Base-by-base conservation (phyloP, 2,888 invertebrate genomes). In the Xestia rhomboidea region DNA sequence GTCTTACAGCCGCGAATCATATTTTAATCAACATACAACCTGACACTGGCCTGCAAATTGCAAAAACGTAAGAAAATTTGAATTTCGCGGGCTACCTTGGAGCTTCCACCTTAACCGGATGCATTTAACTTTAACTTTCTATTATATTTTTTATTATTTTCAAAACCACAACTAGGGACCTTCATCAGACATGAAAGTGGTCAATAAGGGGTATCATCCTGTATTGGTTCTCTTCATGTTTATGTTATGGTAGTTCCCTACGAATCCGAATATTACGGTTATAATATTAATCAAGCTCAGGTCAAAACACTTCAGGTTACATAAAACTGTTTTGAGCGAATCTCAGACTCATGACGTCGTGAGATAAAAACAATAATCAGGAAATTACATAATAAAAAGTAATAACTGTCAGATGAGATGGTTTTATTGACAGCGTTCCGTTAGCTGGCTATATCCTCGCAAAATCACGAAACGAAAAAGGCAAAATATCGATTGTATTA, bases 331-430 rank as follows among this genome's bases (percentile, higher is more conserved):
- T n/a, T 13, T 30, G 11, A 21, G n/a, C 34, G 21, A 30, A 60
- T 57, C 46, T 77, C 68, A 64, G 51, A 51, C 63, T 64, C 60
- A 62, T 38, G 68, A 69, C 49, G 66, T 44, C 41, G 21, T 21
- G 46, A 51, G 49, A 49, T 38, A 34, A 62, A 70, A 78, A 78
- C 57, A 66, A 72, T 72, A 72, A 82, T 70, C 69, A 82, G 54
- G 73, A 78, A 79, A 84, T 82, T 63, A 74, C 73, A 38, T 68
- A 49, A 81, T 73, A 75, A 68, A 79, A 57, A 70, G 57, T 73
- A 68, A 87, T 87, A 80, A 82, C 79, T 76, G 77, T 87, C 85
- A 79, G 72, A 68, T 70, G 38, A 38, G 76, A 70, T 76, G 66
- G 66, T 87, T 87, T 84, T 74, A 84, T 84, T 75, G 73, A 18